Evolutionary conservation across 2,797 vertebrate species (phyloP).

Genomic region (Prunella strophiata): DNA sequence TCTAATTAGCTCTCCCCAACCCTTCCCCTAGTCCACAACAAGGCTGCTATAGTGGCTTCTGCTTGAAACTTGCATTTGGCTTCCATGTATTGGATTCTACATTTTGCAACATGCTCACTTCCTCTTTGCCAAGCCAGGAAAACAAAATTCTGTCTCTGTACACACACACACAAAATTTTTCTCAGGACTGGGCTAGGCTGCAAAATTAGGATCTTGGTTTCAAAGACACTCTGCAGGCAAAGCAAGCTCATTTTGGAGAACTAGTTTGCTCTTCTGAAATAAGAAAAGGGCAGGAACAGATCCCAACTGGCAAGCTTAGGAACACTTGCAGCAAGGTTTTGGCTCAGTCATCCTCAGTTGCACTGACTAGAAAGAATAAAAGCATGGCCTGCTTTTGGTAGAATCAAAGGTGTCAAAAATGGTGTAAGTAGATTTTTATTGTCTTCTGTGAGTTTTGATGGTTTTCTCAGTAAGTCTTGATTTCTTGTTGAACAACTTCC

Average conservation of each 20-base stretch:
- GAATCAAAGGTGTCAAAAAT: background rate
- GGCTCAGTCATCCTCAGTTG: background rate
- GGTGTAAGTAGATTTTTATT: background rate
- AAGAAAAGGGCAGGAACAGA: background rate
- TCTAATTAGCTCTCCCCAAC: background rate
- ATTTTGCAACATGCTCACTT: background rate
- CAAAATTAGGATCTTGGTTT: conserved; percentile 17
- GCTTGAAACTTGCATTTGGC: background rate
- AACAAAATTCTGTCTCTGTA: background rate
- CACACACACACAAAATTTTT: background rate
- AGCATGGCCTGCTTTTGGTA: background rate
- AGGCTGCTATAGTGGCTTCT: background rate
- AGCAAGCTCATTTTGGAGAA: conserved; percentile 2
- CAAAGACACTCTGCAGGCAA: background rate
- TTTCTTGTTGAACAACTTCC: conserved; percentile 76
- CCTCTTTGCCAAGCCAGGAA: background rate
- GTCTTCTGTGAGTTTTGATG: background rate
- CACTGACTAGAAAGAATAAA: conserved; percentile 7
- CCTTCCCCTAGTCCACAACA: background rate
- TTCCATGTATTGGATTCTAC: background rate
- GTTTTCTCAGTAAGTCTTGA: conserved; percentile 71
- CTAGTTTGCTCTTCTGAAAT: background rate
- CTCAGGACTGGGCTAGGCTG: background rate
- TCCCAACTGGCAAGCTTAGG: background rate
- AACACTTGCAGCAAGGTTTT: background rate